phyloP scores from a whole-genome alignment of 1,140 invertebrate genomes.

The Calephelis nemesis region DNA sequence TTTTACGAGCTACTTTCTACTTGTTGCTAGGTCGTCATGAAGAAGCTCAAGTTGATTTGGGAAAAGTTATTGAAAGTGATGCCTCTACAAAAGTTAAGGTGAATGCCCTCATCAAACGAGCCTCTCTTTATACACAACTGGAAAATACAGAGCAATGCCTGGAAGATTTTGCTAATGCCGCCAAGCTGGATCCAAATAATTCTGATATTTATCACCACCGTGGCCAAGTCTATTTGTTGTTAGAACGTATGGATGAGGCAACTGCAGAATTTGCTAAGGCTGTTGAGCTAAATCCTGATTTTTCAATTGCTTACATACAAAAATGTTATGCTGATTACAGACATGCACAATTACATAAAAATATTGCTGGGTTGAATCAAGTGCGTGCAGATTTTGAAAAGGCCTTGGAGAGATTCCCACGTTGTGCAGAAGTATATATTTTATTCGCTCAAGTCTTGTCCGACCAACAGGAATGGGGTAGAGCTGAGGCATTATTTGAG shows the following conservation, averaged over 20 bases:
- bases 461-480: conserved; percentile 89
- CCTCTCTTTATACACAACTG: conserved; percentile 89
- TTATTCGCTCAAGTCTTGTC: conserved; percentile 90
- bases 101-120: conserved; percentile 95
- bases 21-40: conserved; percentile 86
- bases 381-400: conserved; percentile 86
- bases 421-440: conserved; percentile 91
- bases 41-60: conserved; percentile 87
- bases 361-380: conserved; percentile 74
- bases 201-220: conserved; percentile 89
- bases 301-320: conserved; percentile 91
- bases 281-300: conserved; percentile 88
- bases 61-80: conserved; percentile 80
- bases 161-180: conserved; percentile 88
- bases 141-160: conserved; percentile 87
- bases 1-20: conserved; percentile 91
- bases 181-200: conserved; percentile 87
- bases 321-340: conserved; percentile 93
- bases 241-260: conserved; percentile 90
- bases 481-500: conserved; percentile 90
- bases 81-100: conserved; percentile 83
- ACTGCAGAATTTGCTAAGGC: conserved; percentile 91
- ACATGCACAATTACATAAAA: conserved; percentile 81
- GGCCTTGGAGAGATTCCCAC: conserved; percentile 88
- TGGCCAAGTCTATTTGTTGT: conserved; percentile 88